Conservation (phyloP, 2,888 invertebrate species). For the Dendrolimus pini region DNA sequence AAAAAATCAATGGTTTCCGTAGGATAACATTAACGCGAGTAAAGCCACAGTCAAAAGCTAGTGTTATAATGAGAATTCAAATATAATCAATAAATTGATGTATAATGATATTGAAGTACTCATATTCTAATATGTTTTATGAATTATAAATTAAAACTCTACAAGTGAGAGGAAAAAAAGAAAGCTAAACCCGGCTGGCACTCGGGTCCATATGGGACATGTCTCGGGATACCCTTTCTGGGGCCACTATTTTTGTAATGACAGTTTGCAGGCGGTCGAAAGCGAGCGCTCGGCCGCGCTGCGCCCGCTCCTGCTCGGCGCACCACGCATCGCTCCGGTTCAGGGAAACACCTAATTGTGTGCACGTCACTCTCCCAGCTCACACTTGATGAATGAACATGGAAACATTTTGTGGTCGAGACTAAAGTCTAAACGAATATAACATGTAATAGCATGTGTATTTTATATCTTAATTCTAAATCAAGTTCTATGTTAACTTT, state of each 20-base stretch:
- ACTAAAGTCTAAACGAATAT: neutral
- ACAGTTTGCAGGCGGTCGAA: constrained; percentile 64
- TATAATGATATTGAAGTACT: too few relatives aligned
- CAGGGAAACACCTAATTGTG: constrained; percentile 67
- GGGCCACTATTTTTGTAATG: constrained; percentile 72
- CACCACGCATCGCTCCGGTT: constrained; percentile 20
- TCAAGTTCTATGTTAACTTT: too few relatives aligned
- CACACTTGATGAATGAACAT: constrained; percentile 41
- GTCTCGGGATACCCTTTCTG: constrained; percentile 70
- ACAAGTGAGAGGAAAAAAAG: neutral
- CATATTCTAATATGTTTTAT: too few relatives aligned
- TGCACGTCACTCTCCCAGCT: constrained; percentile 15
- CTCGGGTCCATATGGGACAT: constrained; percentile 60
- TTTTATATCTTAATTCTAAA: too few relatives aligned
- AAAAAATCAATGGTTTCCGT: too few relatives aligned
- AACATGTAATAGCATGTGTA: neutral
- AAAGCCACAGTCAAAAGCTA: too few relatives aligned
- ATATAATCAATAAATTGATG: too few relatives aligned
- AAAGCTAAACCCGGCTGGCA: constrained; percentile 13
- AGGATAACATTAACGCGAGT: too few relatives aligned
- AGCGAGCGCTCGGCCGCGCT: constrained; percentile 13
- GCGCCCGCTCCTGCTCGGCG: constrained; percentile 10
- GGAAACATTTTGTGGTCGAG: neutral
- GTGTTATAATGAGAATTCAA: too few relatives aligned
- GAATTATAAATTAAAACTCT: neutral